A percentile compares a stretch with the other conserved stretches of the same genome.
Conservation (phyloP, 2,888 invertebrate genomes). For the Brachypalpus laphriformis region DNA sequence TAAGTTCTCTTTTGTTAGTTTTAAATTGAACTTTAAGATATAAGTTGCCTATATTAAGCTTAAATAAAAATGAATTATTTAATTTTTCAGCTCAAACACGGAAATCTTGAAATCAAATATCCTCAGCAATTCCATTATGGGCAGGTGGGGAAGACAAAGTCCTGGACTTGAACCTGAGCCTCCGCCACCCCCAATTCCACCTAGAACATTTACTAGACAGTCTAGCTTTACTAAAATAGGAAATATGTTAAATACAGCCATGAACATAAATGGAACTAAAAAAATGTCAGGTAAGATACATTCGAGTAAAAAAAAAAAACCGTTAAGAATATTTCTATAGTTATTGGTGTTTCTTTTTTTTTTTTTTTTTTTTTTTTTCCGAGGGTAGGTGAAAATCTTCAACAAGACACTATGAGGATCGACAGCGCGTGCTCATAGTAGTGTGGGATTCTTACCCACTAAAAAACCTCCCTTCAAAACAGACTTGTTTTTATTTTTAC, state of each 20-base stretch:
- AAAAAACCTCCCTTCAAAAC: no score
- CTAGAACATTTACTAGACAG: constrained; percentile 84
- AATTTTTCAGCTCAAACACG: constrained; percentile 18
- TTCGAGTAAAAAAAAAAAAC: not conserved
- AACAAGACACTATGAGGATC: no score
- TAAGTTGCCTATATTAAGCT: no score
- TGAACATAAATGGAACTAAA: constrained; percentile 82
- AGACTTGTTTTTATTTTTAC: no score
- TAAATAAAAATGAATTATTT: not conserved
- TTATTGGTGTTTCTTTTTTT: no score
- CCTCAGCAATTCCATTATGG: constrained; percentile 77
- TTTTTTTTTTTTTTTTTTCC: no score
- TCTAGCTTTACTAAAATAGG: constrained; percentile 86
- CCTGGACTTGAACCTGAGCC: constrained; percentile 81
- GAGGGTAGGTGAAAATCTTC: no score
- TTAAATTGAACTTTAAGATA: no score
- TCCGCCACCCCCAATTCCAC: constrained; percentile 80
- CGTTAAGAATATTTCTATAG: no score
- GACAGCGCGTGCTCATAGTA: no score
- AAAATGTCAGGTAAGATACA: constrained; percentile 79
- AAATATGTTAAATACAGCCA: constrained; percentile 86
- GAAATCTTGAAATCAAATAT: constrained; percentile 1
- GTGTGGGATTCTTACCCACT: no score
- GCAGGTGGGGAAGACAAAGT: constrained; percentile 82
- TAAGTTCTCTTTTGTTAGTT: no score